Base-by-base conservation (phyloP, 2,797 vertebrate genomes). In the Channallabes apus region DNA sequence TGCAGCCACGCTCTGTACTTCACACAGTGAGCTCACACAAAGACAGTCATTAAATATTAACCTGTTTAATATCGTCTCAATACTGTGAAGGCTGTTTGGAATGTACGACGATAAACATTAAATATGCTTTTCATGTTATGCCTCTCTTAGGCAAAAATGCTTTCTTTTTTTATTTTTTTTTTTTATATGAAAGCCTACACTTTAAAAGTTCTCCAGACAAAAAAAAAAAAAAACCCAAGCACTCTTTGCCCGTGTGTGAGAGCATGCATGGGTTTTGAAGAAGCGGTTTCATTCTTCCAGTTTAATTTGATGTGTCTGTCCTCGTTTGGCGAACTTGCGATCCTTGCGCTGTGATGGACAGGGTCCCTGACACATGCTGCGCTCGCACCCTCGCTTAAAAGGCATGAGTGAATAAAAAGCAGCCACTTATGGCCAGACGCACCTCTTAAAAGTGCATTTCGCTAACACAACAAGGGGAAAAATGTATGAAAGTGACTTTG, bases 41-140 rank as follows among this genome's bases (percentile, higher is more conserved):
- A 95, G 93, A 93, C 91, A 89, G 88, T 92, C 93, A 96, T 95
- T 94, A 95, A 96, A 96, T 95, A 96, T 96, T 96, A 94, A 96
- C 94, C 94, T 93, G 93, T 95, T 94, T 95, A 96, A 96, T 95
- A 96, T 95, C 94, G 94, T 94, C 94, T 95, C 92, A 90, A 92
- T 90, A 87, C 92, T 92, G 92, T 92, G 92, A 92, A 94, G 94
- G 91, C 94, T 93, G 92, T 92, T 94, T 93, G 91, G 91, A 86
- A 88, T 91, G 92, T 92, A 89, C 93, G 91, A 90, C 90, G 91
- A 94, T 94, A 94, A 94, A 94, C 94, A 95, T 95, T 95, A 95
- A 96, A 95, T 94, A 95, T 95, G 95, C 94, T 93, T 95, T 95
- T 95, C 95, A 96, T 96, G 94, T 95, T 92, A 91, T 11, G 90